Evolutionary conservation across 2,113 vertebrate genomes (phyloP).

Genomic region (Pituophis catenifer): DNA sequence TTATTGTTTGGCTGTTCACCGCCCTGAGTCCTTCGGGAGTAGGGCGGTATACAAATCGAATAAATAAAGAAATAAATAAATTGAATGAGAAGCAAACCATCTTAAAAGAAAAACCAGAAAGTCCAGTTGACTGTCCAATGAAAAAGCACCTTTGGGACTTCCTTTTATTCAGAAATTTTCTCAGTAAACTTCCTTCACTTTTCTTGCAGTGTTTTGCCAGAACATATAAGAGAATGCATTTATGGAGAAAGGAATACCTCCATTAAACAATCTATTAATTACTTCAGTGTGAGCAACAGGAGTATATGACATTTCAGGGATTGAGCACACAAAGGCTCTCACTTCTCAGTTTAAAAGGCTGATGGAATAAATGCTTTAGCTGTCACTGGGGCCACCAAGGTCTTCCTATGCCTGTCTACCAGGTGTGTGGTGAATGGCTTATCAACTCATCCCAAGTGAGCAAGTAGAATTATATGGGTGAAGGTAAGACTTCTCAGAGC

Average conservation of each 20-base stretch:
- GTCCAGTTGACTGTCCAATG: too few species aligned
- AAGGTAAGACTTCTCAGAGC: not conserved
- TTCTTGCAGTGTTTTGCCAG: not conserved
- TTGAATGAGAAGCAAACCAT: too few species aligned
- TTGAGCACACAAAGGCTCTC: not conserved
- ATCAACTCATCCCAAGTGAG: not conserved
- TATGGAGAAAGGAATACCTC: too few species aligned
- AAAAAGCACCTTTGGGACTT: too few species aligned
- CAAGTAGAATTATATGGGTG: not conserved
- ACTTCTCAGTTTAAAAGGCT: not conserved
- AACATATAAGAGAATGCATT: not conserved
- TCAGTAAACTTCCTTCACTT: not conserved
- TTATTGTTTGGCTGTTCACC: too few species aligned
- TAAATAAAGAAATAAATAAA: too few species aligned
- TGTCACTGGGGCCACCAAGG: not conserved
- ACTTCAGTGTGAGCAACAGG: not conserved
- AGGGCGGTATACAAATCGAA: too few species aligned
- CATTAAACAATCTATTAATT: not conserved
- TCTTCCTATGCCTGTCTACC: not conserved
- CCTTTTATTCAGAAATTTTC: not conserved
- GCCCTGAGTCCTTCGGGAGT: too few species aligned
- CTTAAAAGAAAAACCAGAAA: too few species aligned
- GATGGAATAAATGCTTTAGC: not conserved
- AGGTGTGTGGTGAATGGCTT: not conserved
- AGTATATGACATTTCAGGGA: not conserved